Base-by-base conservation (phyloP, 2,113 vertebrate species). In the Actenoides hombroni region DNA sequence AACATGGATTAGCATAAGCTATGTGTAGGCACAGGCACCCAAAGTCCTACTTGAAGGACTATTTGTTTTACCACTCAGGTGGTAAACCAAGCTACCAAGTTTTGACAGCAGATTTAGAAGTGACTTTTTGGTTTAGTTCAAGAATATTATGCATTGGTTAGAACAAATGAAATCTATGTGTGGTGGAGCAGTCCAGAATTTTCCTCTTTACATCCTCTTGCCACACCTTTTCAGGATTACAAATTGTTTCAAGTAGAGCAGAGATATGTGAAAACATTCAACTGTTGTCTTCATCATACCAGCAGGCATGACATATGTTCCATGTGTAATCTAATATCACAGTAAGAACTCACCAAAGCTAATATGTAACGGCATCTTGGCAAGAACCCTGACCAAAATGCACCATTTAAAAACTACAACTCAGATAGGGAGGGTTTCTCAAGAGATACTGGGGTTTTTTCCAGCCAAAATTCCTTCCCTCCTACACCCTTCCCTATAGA, bases 381-480 rank as follows among this genome's bases (percentile, higher is more conserved):
- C 60, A 79, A 10, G 39, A 82, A 60, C 42, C 9, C 73, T 82
- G 73, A 78, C 57, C n/a, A 84, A 84, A 79, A 78, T 2, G 24
- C 39, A 88, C n/a, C n/a, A 28, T 19, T 94, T 81, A 54, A 78
- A 81, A 94, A 33, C 15, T 61, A 20, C 56, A 78, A 51, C 64
- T 68, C 39, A 88, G 68, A 92, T 21, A 91, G 60, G 73, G 60
- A 95, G 65, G 42, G 81, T 69, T 94, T 91, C 93, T 88, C 74
- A 56, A 81, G 74, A 89, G 65, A 92, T 37, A 77, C 2, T 25
- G 61, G 2, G 19, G 7, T 42, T 77, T 91, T 86, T 76, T 3
- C 54, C 46, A 88, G 86, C 64, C 88, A 91, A 78, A 95, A 89
- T 95, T 95, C 93, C 74, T 95, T 64, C 56, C 80, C 80, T 96